Evolutionary conservation across 2,888 invertebrate species (phyloP).

Genomic region (Dolichomitus sp.): DNA sequence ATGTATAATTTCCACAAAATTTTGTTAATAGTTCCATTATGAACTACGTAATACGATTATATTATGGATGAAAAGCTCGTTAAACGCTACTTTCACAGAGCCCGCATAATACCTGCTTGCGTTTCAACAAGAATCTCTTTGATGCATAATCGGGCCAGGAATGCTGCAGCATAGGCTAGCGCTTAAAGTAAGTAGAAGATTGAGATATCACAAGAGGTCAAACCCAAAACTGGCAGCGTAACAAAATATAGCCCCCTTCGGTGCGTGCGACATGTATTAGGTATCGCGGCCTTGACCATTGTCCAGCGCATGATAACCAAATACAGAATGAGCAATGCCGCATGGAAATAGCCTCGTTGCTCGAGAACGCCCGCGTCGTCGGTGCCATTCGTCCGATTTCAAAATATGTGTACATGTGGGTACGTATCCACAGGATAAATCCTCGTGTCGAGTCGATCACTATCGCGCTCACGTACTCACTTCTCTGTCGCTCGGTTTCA

Average conservation of each 20-base stretch:
- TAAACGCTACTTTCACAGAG: not conserved
- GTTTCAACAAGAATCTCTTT: slow-evolving; percentile 56
- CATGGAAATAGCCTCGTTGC: slow-evolving; percentile 60
- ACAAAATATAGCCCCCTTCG: not conserved
- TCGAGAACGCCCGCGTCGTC: slow-evolving; percentile 27
- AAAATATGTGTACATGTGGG: slow-evolving; percentile 2
- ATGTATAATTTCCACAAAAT: not conserved
- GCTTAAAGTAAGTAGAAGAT: slow-evolving; percentile 15
- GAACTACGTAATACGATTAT: not conserved
- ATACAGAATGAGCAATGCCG: slow-evolving; percentile 11
- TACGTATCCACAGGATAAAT: slow-evolving; percentile 11
- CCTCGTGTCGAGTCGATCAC: slow-evolving; percentile 40
- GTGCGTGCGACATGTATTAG: not conserved
- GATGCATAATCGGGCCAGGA: slow-evolving; percentile 51
- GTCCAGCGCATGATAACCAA: not conserved
- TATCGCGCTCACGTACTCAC: slow-evolving; percentile 55
- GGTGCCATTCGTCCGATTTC: slow-evolving; percentile 21
- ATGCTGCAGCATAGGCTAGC: slow-evolving; percentile 31
- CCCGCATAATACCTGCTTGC: not conserved
- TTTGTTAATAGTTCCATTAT: not conserved
- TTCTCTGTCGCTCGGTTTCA: slow-evolving; percentile 38
- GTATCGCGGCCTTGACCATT: slow-evolving; percentile 2
- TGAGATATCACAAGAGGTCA: not conserved
- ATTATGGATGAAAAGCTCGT: not conserved
- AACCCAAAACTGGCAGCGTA: not conserved